These are phyloP conservation scores for Percopsis omiscomaycus DNA, from an alignment of 2,797 vertebrate species.

Conservation along the genomic window DNA sequence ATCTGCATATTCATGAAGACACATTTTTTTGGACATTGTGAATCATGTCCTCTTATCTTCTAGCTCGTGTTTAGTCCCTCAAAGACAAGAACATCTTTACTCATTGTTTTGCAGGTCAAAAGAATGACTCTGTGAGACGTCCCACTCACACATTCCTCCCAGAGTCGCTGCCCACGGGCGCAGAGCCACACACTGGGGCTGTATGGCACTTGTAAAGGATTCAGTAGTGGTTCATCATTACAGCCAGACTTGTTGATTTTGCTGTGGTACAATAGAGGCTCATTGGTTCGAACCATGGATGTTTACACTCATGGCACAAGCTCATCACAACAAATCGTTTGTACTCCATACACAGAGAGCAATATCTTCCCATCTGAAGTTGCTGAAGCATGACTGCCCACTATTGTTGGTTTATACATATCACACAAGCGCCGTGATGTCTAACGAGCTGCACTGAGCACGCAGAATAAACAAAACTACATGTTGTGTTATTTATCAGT, in stretches of 20 bases:
- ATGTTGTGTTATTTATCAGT: background rate
- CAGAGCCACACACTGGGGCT: constrained; percentile 24
- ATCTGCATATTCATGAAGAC: constrained; percentile 27
- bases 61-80: constrained; percentile 36
- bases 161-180: constrained; percentile 56
- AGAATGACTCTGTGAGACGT: constrained; percentile 65
- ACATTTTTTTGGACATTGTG: constrained; percentile 27
- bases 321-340: background rate
- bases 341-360: background rate
- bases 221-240: constrained; percentile 11
- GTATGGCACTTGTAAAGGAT: constrained; percentile 6
- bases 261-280: background rate
- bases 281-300: background rate
- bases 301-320: background rate
- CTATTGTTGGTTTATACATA: background rate
- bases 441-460: background rate
- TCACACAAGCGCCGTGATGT: background rate
- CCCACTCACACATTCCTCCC: constrained; percentile 67
- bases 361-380: background rate
- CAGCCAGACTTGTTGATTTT: constrained; percentile 23
- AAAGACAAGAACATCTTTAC: constrained; percentile 49
- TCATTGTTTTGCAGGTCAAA: constrained; percentile 47
- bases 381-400: background rate
- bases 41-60: constrained; percentile 47
- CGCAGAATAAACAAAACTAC: background rate